Evolutionary conservation across 2,113 vertebrate species (phyloP).

Genomic region (Pogonocichla stellata): DNA sequence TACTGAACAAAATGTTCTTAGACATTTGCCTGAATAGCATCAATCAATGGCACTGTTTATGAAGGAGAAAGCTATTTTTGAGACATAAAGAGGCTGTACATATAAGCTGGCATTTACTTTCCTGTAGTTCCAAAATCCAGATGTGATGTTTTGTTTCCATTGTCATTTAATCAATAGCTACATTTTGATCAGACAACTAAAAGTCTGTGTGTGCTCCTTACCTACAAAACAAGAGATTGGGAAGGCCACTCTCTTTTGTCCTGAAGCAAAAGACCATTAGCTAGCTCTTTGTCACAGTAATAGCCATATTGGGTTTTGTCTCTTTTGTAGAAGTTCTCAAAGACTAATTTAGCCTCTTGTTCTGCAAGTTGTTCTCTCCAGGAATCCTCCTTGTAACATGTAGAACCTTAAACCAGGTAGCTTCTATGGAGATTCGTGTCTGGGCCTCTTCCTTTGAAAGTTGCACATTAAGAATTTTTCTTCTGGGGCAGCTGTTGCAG

Average conservation of each 20-base stretch:
- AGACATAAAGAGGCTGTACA: background rate
- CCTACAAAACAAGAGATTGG: background rate
- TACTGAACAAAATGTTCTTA: conserved; percentile 63
- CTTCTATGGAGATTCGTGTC: background rate
- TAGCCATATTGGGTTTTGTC: background rate
- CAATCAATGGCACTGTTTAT: conserved; percentile 39
- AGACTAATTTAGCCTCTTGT: background rate
- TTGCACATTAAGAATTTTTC: background rate
- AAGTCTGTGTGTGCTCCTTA: background rate
- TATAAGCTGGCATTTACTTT: background rate
- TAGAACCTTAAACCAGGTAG: background rate
- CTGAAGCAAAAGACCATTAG: background rate
- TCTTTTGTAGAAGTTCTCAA: background rate
- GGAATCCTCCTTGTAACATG: background rate
- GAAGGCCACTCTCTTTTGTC: background rate
- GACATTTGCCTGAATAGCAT: conserved; percentile 34
- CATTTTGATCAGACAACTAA: background rate
- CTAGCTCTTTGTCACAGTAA: background rate
- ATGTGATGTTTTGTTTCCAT: background rate
- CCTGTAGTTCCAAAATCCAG: background rate
- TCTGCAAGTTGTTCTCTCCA: background rate
- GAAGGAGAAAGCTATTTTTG: conserved; percentile 23
- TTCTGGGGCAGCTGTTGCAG: background rate
- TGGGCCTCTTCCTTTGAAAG: background rate
- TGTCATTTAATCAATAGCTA: background rate